Percentiles rank a stretch among this genome's conserved stretches.
phyloP scores from a whole-genome alignment of 2,113 vertebrate genomes.

The Callipepla squamata region DNA sequence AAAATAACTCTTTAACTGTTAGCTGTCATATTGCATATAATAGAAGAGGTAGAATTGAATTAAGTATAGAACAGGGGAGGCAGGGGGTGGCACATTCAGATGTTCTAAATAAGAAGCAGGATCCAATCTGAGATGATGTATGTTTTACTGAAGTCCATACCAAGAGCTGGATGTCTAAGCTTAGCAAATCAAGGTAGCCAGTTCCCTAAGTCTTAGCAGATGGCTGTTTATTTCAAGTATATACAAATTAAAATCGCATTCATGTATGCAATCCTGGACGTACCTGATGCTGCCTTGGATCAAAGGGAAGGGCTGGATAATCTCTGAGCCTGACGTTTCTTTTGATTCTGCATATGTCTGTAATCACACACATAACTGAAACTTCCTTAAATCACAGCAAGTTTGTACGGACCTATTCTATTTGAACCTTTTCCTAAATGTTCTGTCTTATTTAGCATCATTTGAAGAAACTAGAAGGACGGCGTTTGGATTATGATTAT shows the following conservation, averaged over 20 bases:
- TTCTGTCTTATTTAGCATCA: constrained; percentile 82
- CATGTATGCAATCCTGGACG: not conserved
- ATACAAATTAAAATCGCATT: not conserved
- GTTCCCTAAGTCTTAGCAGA: not conserved
- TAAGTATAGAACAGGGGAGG: not conserved
- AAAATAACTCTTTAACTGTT: not conserved
- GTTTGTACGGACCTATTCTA: not conserved
- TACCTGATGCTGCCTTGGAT: not conserved
- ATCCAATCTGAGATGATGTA: not conserved
- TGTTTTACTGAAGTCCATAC: not conserved
- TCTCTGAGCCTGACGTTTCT: not conserved
- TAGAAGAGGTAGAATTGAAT: not conserved
- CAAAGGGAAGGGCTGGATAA: not conserved
- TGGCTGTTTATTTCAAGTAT: not conserved
- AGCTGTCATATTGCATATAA: not conserved
- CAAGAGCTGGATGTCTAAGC: not conserved
- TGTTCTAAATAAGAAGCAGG: not conserved
- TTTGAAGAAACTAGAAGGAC: constrained; percentile 94
- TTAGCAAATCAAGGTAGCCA: not conserved
- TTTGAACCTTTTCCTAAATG: not conserved
- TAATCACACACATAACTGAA: not conserved
- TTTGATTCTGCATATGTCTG: not conserved
- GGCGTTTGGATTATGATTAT: constrained; percentile 95
- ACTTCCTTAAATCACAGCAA: not conserved
- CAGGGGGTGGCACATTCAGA: not conserved